phyloP scores from a whole-genome alignment of 2,888 invertebrate genomes.

The Eupithecia dodoneata region DNA sequence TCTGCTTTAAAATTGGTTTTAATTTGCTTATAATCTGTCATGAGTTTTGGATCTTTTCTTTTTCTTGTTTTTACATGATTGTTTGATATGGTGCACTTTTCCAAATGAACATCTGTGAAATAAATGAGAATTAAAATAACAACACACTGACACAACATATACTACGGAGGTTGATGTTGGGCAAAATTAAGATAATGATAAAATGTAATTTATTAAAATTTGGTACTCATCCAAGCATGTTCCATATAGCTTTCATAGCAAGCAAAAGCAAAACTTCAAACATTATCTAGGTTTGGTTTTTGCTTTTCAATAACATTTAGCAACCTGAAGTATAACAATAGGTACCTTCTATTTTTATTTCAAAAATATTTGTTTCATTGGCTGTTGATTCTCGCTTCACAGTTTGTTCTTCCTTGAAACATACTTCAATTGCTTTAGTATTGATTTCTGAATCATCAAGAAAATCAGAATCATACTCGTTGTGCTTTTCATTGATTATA shows the following conservation, averaged over 20 bases:
- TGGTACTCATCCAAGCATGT: neutral
- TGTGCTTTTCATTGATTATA: constrained; percentile 8
- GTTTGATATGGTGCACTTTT: constrained; percentile 12
- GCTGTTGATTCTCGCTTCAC: constrained; percentile 28
- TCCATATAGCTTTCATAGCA: neutral
- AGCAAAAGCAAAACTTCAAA: neutral
- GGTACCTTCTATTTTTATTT: constrained; percentile 25
- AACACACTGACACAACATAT: neutral
- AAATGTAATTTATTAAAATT: neutral
- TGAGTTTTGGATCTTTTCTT: constrained; percentile 12
- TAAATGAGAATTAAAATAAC: neutral
- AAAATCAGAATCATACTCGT: constrained; percentile 9
- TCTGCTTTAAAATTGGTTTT: neutral
- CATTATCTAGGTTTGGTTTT: neutral
- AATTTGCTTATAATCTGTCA: neutral
- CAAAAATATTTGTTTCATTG: constrained; percentile 16
- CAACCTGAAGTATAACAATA: neutral
- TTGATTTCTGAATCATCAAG: constrained; percentile 13
- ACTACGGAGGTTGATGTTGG: neutral
- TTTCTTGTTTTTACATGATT: constrained; percentile 22
- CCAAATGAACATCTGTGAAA: constrained; percentile 22
- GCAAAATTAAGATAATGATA: neutral
- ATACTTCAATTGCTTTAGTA: constrained; percentile 3
- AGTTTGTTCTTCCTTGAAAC: constrained; percentile 30
- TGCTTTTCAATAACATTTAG: neutral